phyloP scores from a whole-genome alignment of 1,140 invertebrate genomes.

The Pseudomyrmex dendroicus region DNA sequence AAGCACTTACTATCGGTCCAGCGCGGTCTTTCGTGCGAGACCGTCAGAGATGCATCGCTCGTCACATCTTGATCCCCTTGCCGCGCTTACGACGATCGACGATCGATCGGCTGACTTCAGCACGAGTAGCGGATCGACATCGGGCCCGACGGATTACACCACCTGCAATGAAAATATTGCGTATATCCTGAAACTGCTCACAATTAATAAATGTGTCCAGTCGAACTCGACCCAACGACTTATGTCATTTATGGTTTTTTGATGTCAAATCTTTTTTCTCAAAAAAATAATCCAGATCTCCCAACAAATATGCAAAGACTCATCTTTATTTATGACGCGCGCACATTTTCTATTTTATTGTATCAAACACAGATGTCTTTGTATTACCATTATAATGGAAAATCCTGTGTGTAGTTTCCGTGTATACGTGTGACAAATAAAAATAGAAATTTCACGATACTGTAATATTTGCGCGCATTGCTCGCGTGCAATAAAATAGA shows the following conservation, averaged over 20 bases:
- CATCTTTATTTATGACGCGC: slow-evolving; percentile 19
- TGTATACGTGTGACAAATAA: slow-evolving; percentile 21
- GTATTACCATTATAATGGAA: not conserved
- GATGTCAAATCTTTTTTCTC: not conserved
- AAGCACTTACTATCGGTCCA: slow-evolving; percentile 62
- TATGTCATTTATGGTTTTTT: not conserved
- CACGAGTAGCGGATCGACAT: slow-evolving; percentile 28
- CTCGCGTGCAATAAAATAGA: slow-evolving; percentile 34
- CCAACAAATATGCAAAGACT: not conserved
- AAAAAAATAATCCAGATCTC: slow-evolving; percentile 6
- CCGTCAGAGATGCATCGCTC: slow-evolving; percentile 48
- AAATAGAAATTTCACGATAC: slow-evolving; percentile 25
- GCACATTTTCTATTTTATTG: not conserved
- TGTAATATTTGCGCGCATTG: slow-evolving; percentile 10
- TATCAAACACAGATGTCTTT: slow-evolving; percentile 1
- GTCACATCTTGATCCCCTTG: slow-evolving; percentile 66
- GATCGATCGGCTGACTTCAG: slow-evolving; percentile 61
- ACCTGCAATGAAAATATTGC: slow-evolving; percentile 32
- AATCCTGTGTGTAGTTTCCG: not conserved
- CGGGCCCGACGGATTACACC: slow-evolving; percentile 49
- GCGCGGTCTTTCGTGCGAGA: slow-evolving; percentile 52
- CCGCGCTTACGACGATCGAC: slow-evolving; percentile 51
- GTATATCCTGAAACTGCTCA: not conserved
- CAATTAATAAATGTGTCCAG: not conserved
- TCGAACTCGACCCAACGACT: too few relatives aligned